Evolutionary conservation across 2,113 vertebrate species (phyloP), one percentile per base, ranked within the genome.

Genomic region (Myotis davidii): DNA sequence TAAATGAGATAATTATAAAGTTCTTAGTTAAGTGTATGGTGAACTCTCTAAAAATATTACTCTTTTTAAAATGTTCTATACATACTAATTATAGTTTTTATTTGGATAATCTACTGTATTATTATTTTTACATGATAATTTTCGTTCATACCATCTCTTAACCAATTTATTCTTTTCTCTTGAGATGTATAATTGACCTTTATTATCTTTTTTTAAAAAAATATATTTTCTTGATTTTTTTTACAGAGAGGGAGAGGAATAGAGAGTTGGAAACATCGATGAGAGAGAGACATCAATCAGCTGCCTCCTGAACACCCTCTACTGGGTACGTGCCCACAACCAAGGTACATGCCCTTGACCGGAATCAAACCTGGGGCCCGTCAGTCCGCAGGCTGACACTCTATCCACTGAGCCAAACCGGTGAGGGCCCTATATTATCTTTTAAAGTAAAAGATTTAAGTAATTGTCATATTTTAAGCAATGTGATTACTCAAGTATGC

Each of bases 371-470:
- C n/a, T n/a, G n/a, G n/a, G n/a, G n/a, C n/a, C n/a, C n/a, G n/a
- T n/a, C n/a, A n/a, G n/a, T n/a, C n/a, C n/a, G n/a, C n/a, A n/a
- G n/a, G n/a, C n/a, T n/a, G n/a, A n/a, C n/a, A n/a, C n/a, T n/a
- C n/a, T n/a, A n/a, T n/a, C n/a, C n/a, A n/a, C n/a, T n/a, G n/a
- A n/a, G n/a, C n/a, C n/a, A n/a, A n/a, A n/a, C n/a, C n/a, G n/a
- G n/a, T n/a, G n/a, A n/a, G n/a, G n/a, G n/a, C n/a, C n/a, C 37
- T 39, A 39, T 39, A 61, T 70, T 94, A 59, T 90, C 74, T 90
- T 94, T 84, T 73, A 89, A 92, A 76, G 42, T 76, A 87, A 94
- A 50, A 90, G 23, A 70, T n/a, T 76, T 74, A 65, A 90, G n/a
- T 92, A 85, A 83, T 59, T 72, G 39, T 94, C 48, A 69, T 32